Conservation (phyloP, 37 sponge, comb jelly and placozoan species). For the Halisarca cf. caerulea region DNA sequence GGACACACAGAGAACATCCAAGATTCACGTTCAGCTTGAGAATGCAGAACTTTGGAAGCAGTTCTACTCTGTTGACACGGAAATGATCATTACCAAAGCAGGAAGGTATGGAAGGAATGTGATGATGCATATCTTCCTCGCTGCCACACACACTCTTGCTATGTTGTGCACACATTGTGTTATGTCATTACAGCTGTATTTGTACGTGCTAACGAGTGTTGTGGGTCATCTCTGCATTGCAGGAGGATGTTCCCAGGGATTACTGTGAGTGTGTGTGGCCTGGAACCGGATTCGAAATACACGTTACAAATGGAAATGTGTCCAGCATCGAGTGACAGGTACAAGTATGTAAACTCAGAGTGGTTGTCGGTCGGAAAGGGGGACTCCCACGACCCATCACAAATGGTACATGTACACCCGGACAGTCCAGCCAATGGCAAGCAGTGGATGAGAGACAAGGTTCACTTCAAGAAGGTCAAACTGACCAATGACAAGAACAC, state of each 20-base stretch:
- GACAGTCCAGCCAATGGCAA: slow-evolving; percentile 73
- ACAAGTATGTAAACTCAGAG: slow-evolving; percentile 85
- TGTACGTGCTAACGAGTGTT: too few species aligned
- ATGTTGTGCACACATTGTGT: too few species aligned
- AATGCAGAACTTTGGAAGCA: slow-evolving; percentile 73
- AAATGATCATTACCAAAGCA: slow-evolving; percentile 93
- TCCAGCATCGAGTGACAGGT: slow-evolving; percentile 72
- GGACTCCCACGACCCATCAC: slow-evolving; percentile 49
- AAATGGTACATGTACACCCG: slow-evolving; percentile 54
- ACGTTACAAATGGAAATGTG: slow-evolving; percentile 61
- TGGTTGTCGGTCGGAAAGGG: slow-evolving; percentile 83
- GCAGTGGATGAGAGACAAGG: slow-evolving; percentile 68
- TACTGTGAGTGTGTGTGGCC: slow-evolving; percentile 48
- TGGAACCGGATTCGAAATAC: slow-evolving; percentile 70
- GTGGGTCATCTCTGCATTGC: neutral
- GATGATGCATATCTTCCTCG: too few species aligned
- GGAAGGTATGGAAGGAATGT: slow-evolving; percentile 60
- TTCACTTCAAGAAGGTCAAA: slow-evolving; percentile 82
- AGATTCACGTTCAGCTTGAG: slow-evolving; percentile 57
- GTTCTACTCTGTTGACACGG: slow-evolving; percentile 73
- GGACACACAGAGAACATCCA: too few species aligned
- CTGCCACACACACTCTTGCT: too few species aligned
- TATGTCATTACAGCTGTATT: too few species aligned
- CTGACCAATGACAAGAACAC: slow-evolving; percentile 74
- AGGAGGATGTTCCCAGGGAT: slow-evolving; percentile 94